phyloP scores from a whole-genome alignment of 2,888 invertebrate species.

The Pedicia rivosa region DNA sequence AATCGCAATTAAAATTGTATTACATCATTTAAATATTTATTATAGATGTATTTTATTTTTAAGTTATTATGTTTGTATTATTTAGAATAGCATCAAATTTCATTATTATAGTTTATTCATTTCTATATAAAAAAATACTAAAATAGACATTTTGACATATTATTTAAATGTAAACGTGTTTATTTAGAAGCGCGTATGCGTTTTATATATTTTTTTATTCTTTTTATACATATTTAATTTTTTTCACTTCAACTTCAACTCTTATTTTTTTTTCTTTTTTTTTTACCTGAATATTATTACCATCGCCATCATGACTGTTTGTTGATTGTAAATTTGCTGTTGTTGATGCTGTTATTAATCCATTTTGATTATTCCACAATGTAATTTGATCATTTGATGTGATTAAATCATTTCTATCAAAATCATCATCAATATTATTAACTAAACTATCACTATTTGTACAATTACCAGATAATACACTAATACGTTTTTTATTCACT shows the following conservation, averaged over 20 bases:
- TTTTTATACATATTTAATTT: too few relatives aligned
- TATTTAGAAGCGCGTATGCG: too few relatives aligned
- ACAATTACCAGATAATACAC: constrained; percentile 47
- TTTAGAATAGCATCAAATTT: too few relatives aligned
- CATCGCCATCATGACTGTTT: constrained; percentile 3
- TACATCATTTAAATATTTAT: constrained; percentile 4
- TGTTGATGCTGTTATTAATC: constrained; percentile 10
- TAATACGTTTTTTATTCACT: constrained; percentile 71
- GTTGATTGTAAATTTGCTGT: background rate
- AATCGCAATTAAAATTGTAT: constrained; percentile 6
- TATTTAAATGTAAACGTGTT: too few relatives aligned
- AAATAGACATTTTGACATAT: too few relatives aligned
- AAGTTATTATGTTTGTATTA: background rate
- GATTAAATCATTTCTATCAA: constrained; percentile 8
- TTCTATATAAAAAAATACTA: too few relatives aligned
- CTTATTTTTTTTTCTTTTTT: too few relatives aligned
- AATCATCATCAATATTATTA: constrained; percentile 8
- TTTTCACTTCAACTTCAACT: too few relatives aligned
- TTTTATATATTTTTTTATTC: too few relatives aligned
- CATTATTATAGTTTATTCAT: too few relatives aligned
- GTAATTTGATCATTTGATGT: constrained; percentile 11
- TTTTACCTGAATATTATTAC: constrained; percentile 5
- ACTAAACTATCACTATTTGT: constrained; percentile 27
- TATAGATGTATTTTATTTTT: background rate
- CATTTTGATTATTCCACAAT: constrained; percentile 9